Percentiles rank a stretch among this genome's conserved stretches.
phyloP scores from a whole-genome alignment of 2,113 vertebrate species.

The Podarcis muralis region DNA sequence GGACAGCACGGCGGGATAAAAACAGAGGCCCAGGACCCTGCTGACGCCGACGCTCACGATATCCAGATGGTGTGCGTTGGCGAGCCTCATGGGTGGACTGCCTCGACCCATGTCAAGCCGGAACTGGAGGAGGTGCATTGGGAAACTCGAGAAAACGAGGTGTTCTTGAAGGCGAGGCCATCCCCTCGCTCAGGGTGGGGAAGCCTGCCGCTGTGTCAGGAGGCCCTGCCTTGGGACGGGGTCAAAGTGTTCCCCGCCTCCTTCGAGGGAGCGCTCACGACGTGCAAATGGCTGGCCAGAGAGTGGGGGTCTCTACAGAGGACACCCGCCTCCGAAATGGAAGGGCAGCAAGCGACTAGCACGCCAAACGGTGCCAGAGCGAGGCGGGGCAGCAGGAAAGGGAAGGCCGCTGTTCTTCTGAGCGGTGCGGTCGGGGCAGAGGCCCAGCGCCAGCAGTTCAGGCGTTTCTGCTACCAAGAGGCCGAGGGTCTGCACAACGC shows the following conservation, averaged over 20 bases:
- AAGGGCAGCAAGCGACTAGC: neutral
- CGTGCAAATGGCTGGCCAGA: neutral
- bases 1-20: neutral
- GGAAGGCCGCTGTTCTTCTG: slow-evolving; percentile 9
- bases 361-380: no score
- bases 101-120: neutral
- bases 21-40: neutral
- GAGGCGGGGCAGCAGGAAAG: neutral
- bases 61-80: neutral
- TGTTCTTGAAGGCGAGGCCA: neutral
- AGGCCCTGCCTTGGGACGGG: neutral
- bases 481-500: slow-evolving; percentile 61
- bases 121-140: neutral
- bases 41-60: neutral
- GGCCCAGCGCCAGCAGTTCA: slow-evolving; percentile 63
- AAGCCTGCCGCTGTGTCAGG: no score
- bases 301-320: neutral
- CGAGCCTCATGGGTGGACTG: neutral
- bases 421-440: slow-evolving; percentile 52
- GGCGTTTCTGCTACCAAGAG: slow-evolving; percentile 67
- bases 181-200: neutral
- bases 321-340: neutral
- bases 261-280: neutral
- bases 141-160: neutral
- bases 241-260: neutral